phyloP scores from a whole-genome alignment of 2,888 invertebrate species.

The Pherbina coryleti region DNA sequence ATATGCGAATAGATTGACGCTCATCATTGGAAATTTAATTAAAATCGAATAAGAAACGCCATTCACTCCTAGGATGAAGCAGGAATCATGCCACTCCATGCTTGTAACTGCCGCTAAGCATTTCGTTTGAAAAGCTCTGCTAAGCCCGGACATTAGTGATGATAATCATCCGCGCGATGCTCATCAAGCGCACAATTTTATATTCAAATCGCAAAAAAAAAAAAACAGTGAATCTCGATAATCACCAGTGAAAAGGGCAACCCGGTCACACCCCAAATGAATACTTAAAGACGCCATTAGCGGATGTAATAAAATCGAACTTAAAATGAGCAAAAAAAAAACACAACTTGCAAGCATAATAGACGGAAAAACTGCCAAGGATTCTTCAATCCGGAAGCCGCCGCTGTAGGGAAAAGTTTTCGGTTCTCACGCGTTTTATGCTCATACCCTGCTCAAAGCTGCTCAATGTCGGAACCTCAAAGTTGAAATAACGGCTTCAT shows the following conservation, averaged over 20 bases:
- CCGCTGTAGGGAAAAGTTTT: neutral
- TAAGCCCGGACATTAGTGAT: neutral
- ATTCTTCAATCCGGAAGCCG: neutral
- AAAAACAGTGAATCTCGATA: neutral
- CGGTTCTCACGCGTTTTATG: neutral
- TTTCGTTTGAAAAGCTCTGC: neutral
- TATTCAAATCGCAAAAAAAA: neutral
- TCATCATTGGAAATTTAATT: conserved; percentile 31
- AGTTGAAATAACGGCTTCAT: neutral
- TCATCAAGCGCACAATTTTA: conserved; percentile 31
- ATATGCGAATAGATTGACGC: neutral
- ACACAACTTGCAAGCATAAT: neutral
- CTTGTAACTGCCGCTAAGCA: neutral
- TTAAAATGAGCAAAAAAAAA: neutral
- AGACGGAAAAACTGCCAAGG: neutral
- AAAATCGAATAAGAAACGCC: conserved; percentile 33
- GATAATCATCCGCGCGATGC: neutral
- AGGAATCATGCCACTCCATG: neutral
- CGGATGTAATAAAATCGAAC: conserved; percentile 51
- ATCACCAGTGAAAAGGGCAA: conserved; percentile 3
- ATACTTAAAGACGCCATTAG: conserved; percentile 51
- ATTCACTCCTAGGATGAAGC: conserved; percentile 15
- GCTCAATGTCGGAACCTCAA: neutral
- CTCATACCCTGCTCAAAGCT: neutral
- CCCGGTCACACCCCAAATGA: conserved; percentile 46